A percentile compares a stretch with the other conserved stretches of the same genome.
These are phyloP conservation scores for Parazoanthus swiftii DNA, from an alignment of 92 coral and sea anemone species.

Conservation along the genomic window DNA sequence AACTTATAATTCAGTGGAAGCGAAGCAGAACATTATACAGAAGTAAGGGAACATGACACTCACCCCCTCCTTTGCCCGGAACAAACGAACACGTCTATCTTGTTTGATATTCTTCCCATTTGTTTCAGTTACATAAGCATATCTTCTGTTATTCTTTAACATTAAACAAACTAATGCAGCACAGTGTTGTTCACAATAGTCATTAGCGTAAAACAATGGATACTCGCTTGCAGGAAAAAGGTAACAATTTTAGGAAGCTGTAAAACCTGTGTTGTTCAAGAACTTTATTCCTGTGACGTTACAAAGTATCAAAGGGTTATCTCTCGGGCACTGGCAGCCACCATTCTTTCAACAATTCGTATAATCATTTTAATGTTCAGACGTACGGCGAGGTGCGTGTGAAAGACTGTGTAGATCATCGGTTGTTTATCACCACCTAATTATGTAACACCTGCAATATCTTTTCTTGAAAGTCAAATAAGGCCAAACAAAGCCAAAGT, in stretches of 20 bases:
- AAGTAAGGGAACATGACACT: too few species aligned
- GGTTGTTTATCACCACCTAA: not conserved
- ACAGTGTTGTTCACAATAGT: not conserved
- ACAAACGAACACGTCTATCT: not conserved
- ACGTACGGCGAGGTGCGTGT: not conserved
- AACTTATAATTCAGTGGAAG: too few species aligned
- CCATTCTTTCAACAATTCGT: too few species aligned
- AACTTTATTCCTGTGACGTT: conserved; percentile 15
- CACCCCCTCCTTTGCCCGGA: not conserved
- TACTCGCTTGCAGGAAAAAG: conserved; percentile 15
- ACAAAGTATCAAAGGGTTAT: not conserved
- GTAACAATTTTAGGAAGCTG: not conserved
- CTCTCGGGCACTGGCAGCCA: not conserved
- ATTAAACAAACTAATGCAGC: not conserved
- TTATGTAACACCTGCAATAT: not conserved
- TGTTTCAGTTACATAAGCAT: not conserved
- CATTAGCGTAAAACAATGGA: not conserved
- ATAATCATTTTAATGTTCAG: not conserved
- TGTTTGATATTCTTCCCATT: not conserved
- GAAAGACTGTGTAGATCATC: not conserved
- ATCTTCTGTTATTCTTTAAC: not conserved
- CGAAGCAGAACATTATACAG: too few species aligned
- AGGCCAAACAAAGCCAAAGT: not conserved
- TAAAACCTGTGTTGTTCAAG: not conserved
- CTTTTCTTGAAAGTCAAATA: not conserved